Evolutionary conservation across 1,140 invertebrate genomes (phyloP).

Genomic region (Trichonephila clavipes): DNA sequence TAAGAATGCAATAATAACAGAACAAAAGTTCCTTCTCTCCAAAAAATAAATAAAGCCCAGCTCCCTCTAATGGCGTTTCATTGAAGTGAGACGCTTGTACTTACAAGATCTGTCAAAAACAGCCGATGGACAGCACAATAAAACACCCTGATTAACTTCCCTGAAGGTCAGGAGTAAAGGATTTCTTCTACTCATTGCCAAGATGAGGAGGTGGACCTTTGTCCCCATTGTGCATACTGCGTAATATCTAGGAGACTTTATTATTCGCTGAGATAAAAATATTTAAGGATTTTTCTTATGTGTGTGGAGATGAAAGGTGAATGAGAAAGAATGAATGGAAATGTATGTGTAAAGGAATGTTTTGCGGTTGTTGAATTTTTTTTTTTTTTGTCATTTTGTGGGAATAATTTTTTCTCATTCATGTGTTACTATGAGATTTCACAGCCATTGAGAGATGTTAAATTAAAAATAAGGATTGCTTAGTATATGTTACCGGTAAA

Average conservation of each 20-base stretch:
- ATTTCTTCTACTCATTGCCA: neutral
- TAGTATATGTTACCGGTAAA: too few species aligned
- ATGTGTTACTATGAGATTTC: too few species aligned
- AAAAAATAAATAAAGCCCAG: too few species aligned
- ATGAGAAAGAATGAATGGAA: neutral
- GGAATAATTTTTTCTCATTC: too few species aligned
- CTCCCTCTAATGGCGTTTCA: neutral
- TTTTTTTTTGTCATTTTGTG: too few species aligned
- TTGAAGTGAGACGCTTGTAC: neutral
- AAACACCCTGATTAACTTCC: conserved; percentile 37
- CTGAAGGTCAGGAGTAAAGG: neutral
- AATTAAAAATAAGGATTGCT: too few species aligned
- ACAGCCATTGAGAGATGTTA: too few species aligned
- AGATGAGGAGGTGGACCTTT: neutral
- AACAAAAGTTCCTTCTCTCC: too few species aligned
- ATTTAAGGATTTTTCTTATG: neutral
- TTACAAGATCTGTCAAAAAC: conserved; percentile 20
- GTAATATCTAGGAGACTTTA: neutral
- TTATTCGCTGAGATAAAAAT: neutral
- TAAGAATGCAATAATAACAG: too few species aligned
- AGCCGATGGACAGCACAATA: neutral
- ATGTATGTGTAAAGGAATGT: neutral
- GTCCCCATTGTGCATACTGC: neutral
- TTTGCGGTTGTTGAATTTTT: too few species aligned
- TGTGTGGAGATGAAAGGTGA: neutral